Evolutionary conservation across 2,888 invertebrate genomes (phyloP).

Genomic region (Drosophila longiperda): DNA sequence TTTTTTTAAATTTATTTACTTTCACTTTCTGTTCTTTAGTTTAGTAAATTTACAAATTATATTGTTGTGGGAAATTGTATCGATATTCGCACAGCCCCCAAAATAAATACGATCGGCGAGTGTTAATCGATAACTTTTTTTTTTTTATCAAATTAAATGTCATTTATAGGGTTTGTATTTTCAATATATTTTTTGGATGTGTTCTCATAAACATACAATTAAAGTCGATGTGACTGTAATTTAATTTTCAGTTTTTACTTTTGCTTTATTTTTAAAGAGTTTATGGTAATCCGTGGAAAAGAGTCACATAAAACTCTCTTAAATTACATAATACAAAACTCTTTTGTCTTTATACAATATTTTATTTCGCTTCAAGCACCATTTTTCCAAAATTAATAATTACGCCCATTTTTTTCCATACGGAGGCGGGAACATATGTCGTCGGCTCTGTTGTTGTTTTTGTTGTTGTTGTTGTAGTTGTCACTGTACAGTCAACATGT

Average conservation of each 20-base stretch:
- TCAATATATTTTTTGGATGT: rapidly evolving
- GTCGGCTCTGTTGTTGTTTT: not conserved
- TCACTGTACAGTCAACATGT: not conserved
- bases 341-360: not conserved
- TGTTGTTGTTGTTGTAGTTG: not conserved
- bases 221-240: not conserved
- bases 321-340: not conserved
- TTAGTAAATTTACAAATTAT: not conserved
- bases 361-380: not conserved
- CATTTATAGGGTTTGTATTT: not conserved
- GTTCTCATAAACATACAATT: not conserved
- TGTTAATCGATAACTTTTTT: not conserved
- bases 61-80: not conserved
- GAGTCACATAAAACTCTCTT: not conserved
- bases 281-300: not conserved
- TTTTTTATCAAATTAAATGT: not conserved
- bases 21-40: not conserved
- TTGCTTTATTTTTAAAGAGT: not conserved
- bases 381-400: conserved; percentile 5
- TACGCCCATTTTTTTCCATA: not conserved
- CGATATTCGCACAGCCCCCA: not conserved
- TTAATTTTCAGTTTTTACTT: not conserved
- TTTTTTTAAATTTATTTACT: not conserved
- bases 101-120: not conserved
- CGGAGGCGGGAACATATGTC: not conserved